Conservation (phyloP, 2,113 vertebrate genomes). For the Antechinus stuartii region DNA sequence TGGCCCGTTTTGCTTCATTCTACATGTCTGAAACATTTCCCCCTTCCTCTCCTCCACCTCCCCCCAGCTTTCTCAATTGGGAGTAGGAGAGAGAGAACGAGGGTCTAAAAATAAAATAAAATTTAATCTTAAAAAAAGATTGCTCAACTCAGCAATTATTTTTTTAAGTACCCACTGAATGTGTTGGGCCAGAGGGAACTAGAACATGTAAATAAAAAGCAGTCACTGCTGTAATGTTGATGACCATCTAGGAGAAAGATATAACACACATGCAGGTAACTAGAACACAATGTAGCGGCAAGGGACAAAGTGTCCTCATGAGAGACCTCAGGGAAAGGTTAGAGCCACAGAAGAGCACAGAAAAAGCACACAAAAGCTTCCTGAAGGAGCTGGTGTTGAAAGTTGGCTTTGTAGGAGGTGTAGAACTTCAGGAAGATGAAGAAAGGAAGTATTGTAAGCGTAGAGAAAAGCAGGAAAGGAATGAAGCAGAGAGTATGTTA, state of each 20-base stretch:
- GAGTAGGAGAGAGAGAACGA: neutral
- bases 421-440: neutral
- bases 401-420: neutral
- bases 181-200: neutral
- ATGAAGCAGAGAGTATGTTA: neutral
- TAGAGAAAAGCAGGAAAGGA: neutral
- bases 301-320: too few relatives aligned
- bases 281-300: neutral
- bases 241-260: neutral
- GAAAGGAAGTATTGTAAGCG: neutral
- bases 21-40: neutral
- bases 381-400: neutral
- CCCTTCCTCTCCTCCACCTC: too few relatives aligned
- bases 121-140: neutral
- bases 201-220: neutral
- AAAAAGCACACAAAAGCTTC: neutral
- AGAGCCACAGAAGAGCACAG: neutral
- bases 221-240: neutral
- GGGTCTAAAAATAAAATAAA: neutral
- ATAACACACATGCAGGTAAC: neutral
- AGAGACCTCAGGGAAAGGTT: too few relatives aligned
- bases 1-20: neutral
- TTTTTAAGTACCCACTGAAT: neutral
- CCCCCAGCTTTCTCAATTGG: neutral
- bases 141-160: neutral